Percentiles rank a stretch among this genome's conserved stretches.
Conservation (phyloP, 2,888 invertebrate genomes). For the Drosophila ustulata region DNA sequence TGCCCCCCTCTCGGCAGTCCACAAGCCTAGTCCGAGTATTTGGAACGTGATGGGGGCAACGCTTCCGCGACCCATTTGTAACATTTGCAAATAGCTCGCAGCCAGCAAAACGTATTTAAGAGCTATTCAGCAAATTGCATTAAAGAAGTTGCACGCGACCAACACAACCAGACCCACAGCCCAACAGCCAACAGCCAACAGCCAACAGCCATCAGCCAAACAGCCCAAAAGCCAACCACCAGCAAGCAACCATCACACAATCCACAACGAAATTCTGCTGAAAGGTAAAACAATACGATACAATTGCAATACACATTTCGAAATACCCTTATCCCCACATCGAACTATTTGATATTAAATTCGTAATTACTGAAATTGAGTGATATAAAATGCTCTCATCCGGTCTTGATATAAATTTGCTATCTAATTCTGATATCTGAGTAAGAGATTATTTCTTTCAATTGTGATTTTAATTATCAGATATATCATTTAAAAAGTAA, state of each 20-base stretch:
- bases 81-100: conserved; percentile 45
- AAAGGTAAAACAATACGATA: conserved; percentile 61
- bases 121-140: conserved; percentile 74
- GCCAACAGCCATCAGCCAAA: conserved; percentile 20
- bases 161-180: conserved; percentile 39
- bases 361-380: too few species aligned
- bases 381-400: neutral
- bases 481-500: too few species aligned
- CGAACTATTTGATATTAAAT: neutral
- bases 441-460: too few species aligned
- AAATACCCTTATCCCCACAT: conserved; percentile 17
- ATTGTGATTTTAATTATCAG: neutral
- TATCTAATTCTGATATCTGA: too few species aligned
- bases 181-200: neutral
- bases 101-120: conserved; percentile 76
- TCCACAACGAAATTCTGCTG: conserved; percentile 58
- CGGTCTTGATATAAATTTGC: neutral
- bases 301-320: neutral
- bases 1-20: neutral
- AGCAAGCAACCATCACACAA: conserved; percentile 33
- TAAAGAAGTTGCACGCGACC: conserved; percentile 77
- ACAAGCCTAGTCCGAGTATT: conserved; percentile 47
- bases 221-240: conserved; percentile 11
- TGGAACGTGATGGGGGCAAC: conserved; percentile 71
- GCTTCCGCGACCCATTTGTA: conserved; percentile 79